Evolutionary conservation across 1,140 invertebrate genomes (phyloP).

Genomic region (Zaprionus africanus): DNA sequence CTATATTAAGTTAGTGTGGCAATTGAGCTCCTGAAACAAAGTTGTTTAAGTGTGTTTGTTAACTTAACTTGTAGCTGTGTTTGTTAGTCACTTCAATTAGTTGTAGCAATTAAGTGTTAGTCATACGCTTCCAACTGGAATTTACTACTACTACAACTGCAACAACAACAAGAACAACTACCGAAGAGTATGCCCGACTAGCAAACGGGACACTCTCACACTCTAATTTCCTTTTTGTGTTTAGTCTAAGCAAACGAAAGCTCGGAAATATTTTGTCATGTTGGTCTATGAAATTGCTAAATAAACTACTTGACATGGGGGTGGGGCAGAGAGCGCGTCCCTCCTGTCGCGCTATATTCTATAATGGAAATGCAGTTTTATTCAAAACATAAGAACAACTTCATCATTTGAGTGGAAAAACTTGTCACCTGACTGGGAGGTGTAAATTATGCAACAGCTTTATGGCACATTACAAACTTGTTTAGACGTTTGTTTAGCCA

Average conservation of each 20-base stretch:
- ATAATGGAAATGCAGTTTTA: slow-evolving; percentile 5
- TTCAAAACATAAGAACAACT: neutral
- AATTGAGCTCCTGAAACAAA: slow-evolving; percentile 5
- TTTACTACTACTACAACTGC: slow-evolving; percentile 3
- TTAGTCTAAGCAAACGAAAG: slow-evolving; percentile 9
- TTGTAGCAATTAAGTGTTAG: slow-evolving; percentile 6
- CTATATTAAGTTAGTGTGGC: slow-evolving; percentile 4
- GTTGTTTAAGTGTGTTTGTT: slow-evolving; percentile 34
- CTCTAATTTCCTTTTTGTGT: slow-evolving; percentile 11
- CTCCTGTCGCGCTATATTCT: slow-evolving; percentile 22
- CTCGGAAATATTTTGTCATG: slow-evolving; percentile 26
- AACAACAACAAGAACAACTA: slow-evolving; percentile 4
- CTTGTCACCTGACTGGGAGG: slow-evolving; percentile 12
- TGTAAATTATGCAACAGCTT: slow-evolving; percentile 3
- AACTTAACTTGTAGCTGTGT: slow-evolving; percentile 46
- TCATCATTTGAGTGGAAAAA: slow-evolving; percentile 21
- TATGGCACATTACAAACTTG: neutral
- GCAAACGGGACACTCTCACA: neutral
- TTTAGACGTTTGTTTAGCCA: neutral
- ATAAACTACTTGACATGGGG: slow-evolving; percentile 30
- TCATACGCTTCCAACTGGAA: slow-evolving; percentile 6
- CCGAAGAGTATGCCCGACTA: neutral
- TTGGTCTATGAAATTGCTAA: slow-evolving; percentile 24
- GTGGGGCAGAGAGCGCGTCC: slow-evolving; percentile 1
- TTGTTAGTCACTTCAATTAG: slow-evolving; percentile 53